Base-by-base conservation (phyloP, 2,888 invertebrate species). In the Tachina fera region DNA sequence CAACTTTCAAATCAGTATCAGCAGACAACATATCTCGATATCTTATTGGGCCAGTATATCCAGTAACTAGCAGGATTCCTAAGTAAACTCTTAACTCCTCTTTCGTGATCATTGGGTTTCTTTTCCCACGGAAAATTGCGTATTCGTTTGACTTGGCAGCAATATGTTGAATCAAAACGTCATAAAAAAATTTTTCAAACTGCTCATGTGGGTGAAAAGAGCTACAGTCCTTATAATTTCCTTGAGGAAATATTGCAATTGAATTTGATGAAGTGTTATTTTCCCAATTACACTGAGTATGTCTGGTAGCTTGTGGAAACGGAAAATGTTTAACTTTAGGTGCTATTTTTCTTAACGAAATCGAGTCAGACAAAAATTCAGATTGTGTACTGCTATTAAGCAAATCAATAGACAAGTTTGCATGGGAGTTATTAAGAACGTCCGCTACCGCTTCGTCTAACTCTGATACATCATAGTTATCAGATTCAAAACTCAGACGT, bases 101-200 rank as follows among this genome's bases (percentile, higher is more conserved):
- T 65, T 45, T 41, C 75, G 31, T 41, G 22, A 72, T 31, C 31
- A 31, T 31, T 31, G 31, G 31, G 31, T 31, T 31, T 31, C 31
- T 31, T 31, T 31, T 31, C 31, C 31, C 31, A 31, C 31, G 31
- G 31, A 58, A 72, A 72, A 72, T 60, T 58, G 71, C 71, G 47
- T 72, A 72, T 56, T 72, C 56, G 19, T 71, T 56, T 9, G 71
- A 56, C 43, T 71, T 71, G 10, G 41, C 41, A 43, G 43, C 71
- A 16, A 71, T 53, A 19, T 47, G 45, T 65, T 56, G 56, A 16
- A 56, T 71, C 56, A 71, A 56, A 71, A 14, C n/a, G 6, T 71
- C 56, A 13, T 71, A 47, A 14, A 72, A 72, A 41, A 58, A 56
- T n/a, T 71, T 71, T 16, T 56, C 70, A 56, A 53, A 53, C 39